Percentiles rank a stretch among this genome's conserved stretches.
phyloP scores from a whole-genome alignment of 2,888 invertebrate species.

The Julus scanicus region DNA sequence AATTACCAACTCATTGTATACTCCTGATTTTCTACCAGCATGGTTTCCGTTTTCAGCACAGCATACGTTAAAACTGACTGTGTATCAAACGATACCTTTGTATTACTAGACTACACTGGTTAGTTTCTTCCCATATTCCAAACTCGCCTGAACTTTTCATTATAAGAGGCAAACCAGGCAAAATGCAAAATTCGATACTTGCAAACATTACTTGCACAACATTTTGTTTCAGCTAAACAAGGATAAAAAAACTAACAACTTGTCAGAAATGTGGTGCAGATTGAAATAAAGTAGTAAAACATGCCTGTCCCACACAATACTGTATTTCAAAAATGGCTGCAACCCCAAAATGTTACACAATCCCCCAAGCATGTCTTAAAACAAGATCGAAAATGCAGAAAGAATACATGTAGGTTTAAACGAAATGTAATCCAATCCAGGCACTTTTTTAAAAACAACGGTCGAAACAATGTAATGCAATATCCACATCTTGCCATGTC shows the following conservation, averaged over 20 bases:
- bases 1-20: background rate
- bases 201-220: background rate
- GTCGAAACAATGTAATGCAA: constrained; percentile 1
- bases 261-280: too few relatives aligned
- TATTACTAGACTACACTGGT: too few relatives aligned
- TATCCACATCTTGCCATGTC: background rate
- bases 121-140: background rate
- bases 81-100: too few relatives aligned
- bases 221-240: background rate
- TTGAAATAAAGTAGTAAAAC: background rate
- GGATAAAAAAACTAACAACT: background rate
- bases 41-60: background rate
- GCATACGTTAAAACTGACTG: too few relatives aligned
- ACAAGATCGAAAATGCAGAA: background rate
- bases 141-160: background rate
- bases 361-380: too few relatives aligned
- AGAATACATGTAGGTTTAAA: background rate
- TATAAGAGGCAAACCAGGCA: background rate
- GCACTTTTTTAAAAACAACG: background rate
- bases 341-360: too few relatives aligned
- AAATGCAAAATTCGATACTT: background rate
- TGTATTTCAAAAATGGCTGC: too few relatives aligned
- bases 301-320: too few relatives aligned
- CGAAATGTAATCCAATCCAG: background rate
- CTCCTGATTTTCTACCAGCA: background rate